Percentiles rank a stretch among this genome's conserved stretches.
These are phyloP conservation scores for Macquaria australasica DNA, from an alignment of 2,113 vertebrate genomes.

Conservation along the genomic window DNA sequence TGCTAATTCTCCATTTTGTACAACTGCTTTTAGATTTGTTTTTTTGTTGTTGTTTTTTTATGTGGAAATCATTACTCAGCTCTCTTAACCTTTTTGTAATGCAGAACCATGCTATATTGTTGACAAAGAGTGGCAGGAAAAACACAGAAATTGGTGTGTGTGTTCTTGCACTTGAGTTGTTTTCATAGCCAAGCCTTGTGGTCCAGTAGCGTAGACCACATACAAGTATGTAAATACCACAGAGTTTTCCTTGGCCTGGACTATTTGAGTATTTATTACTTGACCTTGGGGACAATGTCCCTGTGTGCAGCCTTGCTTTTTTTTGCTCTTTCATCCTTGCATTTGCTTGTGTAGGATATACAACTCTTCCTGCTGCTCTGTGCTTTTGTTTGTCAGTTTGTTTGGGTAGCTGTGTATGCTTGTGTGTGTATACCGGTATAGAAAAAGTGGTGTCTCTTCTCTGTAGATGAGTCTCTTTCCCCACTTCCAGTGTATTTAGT, in stretches of 20 bases:
- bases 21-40: neutral
- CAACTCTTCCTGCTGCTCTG: constrained; percentile 37
- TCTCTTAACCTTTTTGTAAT: constrained; percentile 24
- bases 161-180: neutral
- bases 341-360: constrained; percentile 1
- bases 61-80: constrained; percentile 25
- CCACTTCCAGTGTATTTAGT: neutral
- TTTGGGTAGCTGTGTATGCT: constrained; percentile 39
- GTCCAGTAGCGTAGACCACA: neutral
- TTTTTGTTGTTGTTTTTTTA: neutral
- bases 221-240: constrained; percentile 13
- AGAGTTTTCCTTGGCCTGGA: constrained; percentile 10
- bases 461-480: neutral
- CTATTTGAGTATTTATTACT: constrained; percentile 5
- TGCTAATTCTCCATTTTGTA: constrained; percentile 27
- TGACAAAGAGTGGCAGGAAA: neutral
- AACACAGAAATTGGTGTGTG: neutral
- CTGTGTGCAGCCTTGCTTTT: constrained; percentile 4
- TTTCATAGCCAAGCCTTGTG: constrained; percentile 1
- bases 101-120: neutral
- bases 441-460: neutral
- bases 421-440: constrained; percentile 11
- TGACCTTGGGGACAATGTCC: constrained; percentile 17
- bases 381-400: constrained; percentile 37
- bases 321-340: constrained; percentile 22